Evolutionary conservation across 2,113 vertebrate genomes (phyloP).

Genomic region (Orthochromis malagaraziensis): DNA sequence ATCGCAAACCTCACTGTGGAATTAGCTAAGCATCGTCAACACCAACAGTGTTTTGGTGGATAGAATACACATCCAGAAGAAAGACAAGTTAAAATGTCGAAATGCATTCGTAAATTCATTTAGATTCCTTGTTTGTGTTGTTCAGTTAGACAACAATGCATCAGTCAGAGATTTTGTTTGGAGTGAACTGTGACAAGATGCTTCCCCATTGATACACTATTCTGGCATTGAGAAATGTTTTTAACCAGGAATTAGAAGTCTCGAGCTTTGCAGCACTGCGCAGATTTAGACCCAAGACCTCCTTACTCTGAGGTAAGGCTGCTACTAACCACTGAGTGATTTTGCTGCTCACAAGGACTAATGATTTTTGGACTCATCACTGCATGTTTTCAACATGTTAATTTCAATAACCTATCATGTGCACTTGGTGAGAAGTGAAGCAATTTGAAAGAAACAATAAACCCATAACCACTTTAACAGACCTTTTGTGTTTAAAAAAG

Average conservation of each 20-base stretch:
- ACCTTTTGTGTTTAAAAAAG: neutral
- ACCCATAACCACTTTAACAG: slow-evolving; percentile 8
- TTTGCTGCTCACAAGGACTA: neutral
- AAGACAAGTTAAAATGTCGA: neutral
- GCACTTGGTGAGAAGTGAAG: neutral
- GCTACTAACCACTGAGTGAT: neutral
- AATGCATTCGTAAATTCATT: neutral
- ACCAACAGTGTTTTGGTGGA: neutral
- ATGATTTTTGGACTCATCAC: neutral
- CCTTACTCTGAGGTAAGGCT: neutral
- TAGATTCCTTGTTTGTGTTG: neutral
- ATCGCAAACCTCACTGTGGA: neutral
- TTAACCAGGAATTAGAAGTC: neutral
- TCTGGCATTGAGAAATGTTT: neutral
- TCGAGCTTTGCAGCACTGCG: rapidly evolving
- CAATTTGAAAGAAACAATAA: neutral
- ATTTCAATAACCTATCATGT: neutral
- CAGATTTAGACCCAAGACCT: neutral
- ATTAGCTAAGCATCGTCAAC: neutral
- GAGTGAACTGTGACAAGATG: neutral
- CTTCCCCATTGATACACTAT: neutral
- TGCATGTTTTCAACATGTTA: neutral
- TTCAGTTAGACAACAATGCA: neutral
- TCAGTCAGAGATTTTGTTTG: neutral
- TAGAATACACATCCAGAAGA: neutral